These are phyloP conservation scores for Silurus glanis DNA, from an alignment of 2,113 vertebrate genomes.

Conservation along the genomic window DNA sequence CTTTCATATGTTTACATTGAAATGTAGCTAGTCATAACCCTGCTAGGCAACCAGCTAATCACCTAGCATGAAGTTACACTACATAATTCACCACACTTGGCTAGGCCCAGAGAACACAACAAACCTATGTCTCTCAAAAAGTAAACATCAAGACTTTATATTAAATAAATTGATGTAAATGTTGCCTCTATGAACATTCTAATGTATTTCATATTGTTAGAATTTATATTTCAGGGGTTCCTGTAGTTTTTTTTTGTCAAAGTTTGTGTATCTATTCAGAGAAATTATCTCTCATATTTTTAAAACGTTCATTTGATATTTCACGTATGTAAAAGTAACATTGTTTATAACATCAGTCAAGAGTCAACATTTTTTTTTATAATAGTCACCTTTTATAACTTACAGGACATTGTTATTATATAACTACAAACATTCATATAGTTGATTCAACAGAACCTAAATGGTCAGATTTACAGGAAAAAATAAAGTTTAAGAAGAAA, in stretches of 20 bases:
- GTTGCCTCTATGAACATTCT: background rate
- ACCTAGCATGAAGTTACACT: background rate
- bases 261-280: background rate
- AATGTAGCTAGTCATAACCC: background rate
- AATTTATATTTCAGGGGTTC: background rate
- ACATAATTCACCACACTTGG: background rate
- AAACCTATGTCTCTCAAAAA: background rate
- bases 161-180: background rate
- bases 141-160: background rate
- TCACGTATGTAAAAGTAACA: background rate
- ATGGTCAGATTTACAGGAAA: background rate
- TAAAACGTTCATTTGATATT: background rate
- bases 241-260: background rate
- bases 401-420: no score
- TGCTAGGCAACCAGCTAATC: background rate
- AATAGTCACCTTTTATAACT: no score
- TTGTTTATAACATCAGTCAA: background rate
- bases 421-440: background rate
- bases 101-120: background rate
- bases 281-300: background rate
- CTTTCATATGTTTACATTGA: background rate
- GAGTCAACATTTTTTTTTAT: no score
- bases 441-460: background rate
- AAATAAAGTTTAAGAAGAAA: no score
- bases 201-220: background rate